These are phyloP conservation scores for Potamilus streckersoni DNA, from an alignment of 1,140 invertebrate species.

Conservation along the genomic window DNA sequence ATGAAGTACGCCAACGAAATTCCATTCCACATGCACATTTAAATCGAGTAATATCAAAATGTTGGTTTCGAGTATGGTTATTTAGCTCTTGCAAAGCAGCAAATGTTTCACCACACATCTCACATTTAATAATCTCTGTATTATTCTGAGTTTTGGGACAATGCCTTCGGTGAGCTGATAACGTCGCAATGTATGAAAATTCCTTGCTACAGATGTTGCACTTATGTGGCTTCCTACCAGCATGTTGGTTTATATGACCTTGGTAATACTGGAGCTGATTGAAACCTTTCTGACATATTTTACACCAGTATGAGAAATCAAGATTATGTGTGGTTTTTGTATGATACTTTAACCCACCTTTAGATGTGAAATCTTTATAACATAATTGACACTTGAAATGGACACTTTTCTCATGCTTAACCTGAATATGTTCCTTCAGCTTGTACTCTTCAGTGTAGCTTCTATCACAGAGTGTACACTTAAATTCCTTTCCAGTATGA, in stretches of 20 bases:
- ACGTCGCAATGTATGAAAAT: constrained; percentile 13
- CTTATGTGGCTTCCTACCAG: constrained; percentile 17
- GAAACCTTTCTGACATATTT: constrained; percentile 21
- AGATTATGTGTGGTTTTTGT: constrained; percentile 13
- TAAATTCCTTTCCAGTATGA: constrained; percentile 19
- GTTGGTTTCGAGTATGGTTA: constrained; percentile 14
- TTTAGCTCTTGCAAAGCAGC: constrained; percentile 7
- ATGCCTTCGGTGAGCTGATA: constrained; percentile 18
- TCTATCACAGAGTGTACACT: constrained; percentile 16
- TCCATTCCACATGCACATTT: constrained; percentile 17
- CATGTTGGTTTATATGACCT: constrained; percentile 20
- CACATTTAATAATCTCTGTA: constrained; percentile 8
- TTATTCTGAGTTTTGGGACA: background rate
- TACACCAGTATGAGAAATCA: constrained; percentile 23
- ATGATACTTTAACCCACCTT: constrained; percentile 26
- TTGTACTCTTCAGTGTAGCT: constrained; percentile 29
- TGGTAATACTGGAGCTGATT: constrained; percentile 17
- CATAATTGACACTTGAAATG: constrained; percentile 27
- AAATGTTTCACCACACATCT: constrained; percentile 24
- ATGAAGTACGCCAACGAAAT: constrained; percentile 13
- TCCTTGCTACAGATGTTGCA: constrained; percentile 23
- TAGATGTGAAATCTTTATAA: constrained; percentile 22
- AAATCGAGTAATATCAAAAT: constrained; percentile 20
- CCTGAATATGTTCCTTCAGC: constrained; percentile 24
- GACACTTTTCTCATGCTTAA: constrained; percentile 23